Conservation (phyloP, 2,113 vertebrate species). For the Notothenia coriiceps region DNA sequence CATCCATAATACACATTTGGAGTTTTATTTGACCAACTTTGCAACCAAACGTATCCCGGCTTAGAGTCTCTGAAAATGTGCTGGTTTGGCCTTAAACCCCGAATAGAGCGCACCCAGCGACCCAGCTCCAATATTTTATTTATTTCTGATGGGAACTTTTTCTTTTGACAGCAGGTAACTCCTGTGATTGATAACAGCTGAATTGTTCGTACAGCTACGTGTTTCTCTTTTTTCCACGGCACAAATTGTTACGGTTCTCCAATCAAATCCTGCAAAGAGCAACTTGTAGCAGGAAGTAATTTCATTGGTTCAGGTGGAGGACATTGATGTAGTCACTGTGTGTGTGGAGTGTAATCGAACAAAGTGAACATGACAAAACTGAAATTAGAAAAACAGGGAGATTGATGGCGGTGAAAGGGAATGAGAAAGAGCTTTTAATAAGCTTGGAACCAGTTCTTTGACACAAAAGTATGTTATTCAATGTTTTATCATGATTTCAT, state of each 20-base stretch:
- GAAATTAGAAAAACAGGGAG: slow-evolving; percentile 65
- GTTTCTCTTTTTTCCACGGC: slow-evolving; percentile 20
- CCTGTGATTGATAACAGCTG: slow-evolving; percentile 78
- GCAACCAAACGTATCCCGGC: too few species aligned
- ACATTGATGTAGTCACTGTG: slow-evolving; percentile 68
- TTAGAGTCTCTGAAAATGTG: too few species aligned
- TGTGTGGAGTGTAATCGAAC: slow-evolving; percentile 68
- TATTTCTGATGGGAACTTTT: slow-evolving; percentile 61
- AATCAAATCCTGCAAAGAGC: slow-evolving; percentile 53
- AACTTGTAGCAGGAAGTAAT: slow-evolving; percentile 68
- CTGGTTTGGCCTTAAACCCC: too few species aligned
- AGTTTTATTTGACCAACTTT: too few species aligned
- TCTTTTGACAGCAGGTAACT: too few species aligned
- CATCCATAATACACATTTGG: too few species aligned
- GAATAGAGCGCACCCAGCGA: neutral
- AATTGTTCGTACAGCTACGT: slow-evolving; percentile 62
- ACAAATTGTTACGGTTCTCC: slow-evolving; percentile 47
- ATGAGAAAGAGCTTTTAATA: slow-evolving; percentile 59
- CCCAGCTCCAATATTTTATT: neutral
- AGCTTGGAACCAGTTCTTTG: slow-evolving; percentile 19
- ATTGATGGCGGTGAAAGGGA: slow-evolving; percentile 64
- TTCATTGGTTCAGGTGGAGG: slow-evolving; percentile 60
- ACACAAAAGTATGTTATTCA: slow-evolving; percentile 1
- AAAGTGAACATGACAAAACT: slow-evolving; percentile 72
- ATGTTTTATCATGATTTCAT: too few species aligned